Evolutionary conservation across 2,888 invertebrate species (phyloP).

Genomic region (Gryllus longicercus): DNA sequence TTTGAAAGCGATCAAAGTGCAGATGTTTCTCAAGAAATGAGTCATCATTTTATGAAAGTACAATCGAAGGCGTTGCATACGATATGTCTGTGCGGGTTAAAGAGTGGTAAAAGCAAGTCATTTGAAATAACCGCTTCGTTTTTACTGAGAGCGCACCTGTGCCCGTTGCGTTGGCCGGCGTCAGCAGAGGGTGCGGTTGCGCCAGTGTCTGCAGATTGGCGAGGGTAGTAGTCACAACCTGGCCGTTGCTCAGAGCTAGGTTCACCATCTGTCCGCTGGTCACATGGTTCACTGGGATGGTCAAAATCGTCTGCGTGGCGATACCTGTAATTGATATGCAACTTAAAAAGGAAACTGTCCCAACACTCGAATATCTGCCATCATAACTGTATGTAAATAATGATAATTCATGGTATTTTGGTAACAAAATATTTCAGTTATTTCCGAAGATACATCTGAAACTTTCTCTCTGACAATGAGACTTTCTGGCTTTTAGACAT

Average conservation of each 20-base stretch:
- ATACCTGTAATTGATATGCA: conserved; percentile 61
- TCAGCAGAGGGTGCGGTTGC: conserved; percentile 64
- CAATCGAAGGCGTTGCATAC: too few relatives aligned
- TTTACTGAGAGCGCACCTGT: not conserved
- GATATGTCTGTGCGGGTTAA: too few relatives aligned
- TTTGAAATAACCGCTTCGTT: too few relatives aligned
- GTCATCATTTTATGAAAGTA: too few relatives aligned
- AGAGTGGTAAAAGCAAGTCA: too few relatives aligned
- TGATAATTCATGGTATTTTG: too few relatives aligned
- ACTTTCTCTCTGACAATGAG: too few relatives aligned
- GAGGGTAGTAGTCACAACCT: conserved; percentile 78
- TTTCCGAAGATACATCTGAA: too few relatives aligned
- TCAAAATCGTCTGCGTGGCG: conserved; percentile 91
- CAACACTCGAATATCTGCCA: not conserved
- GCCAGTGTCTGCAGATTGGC: conserved; percentile 76
- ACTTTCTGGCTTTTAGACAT: too few relatives aligned
- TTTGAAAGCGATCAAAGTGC: too few relatives aligned
- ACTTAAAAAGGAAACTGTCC: conserved; percentile 2
- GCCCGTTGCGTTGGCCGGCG: conserved; percentile 45
- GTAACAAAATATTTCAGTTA: too few relatives aligned
- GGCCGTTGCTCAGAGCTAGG: conserved; percentile 77
- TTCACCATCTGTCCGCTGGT: conserved; percentile 73
- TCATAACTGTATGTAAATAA: not conserved
- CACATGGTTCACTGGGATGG: conserved; percentile 89
- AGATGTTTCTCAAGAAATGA: too few relatives aligned